These are phyloP conservation scores for Eupeodes latifasciatus DNA, from an alignment of 2,888 invertebrate species.

Conservation along the genomic window DNA sequence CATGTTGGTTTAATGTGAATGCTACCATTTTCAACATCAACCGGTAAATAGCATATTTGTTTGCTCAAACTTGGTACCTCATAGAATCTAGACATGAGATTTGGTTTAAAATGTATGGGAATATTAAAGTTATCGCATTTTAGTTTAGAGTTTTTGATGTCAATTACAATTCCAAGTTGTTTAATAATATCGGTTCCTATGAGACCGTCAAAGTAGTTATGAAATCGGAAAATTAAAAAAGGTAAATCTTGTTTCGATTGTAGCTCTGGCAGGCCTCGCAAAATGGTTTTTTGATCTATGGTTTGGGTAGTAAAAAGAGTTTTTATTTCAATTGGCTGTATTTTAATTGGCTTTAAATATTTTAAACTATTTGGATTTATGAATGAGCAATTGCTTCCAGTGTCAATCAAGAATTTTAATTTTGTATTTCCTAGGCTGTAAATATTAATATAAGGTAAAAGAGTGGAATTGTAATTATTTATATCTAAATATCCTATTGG, in stretches of 20 bases:
- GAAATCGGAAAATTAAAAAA: slow-evolving; percentile 24
- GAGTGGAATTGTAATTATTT: slow-evolving; percentile 51
- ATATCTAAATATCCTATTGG: slow-evolving; percentile 43
- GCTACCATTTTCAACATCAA: slow-evolving; percentile 8
- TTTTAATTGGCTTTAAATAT: background rate
- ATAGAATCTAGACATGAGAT: slow-evolving; percentile 19
- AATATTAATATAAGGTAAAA: slow-evolving; percentile 50
- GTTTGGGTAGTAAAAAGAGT: slow-evolving; percentile 8
- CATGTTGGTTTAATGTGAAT: slow-evolving; percentile 7
- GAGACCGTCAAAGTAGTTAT: slow-evolving; percentile 49
- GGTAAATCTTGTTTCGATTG: background rate
- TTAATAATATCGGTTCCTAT: slow-evolving; percentile 44
- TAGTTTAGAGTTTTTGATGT: slow-evolving; percentile 12
- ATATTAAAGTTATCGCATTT: slow-evolving; percentile 1
- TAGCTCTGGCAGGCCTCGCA: slow-evolving; percentile 14
- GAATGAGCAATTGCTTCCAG: slow-evolving; percentile 49
- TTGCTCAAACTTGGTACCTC: slow-evolving; percentile 7
- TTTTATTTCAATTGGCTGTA: slow-evolving; percentile 45
- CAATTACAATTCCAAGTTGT: slow-evolving; percentile 21
- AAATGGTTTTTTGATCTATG: slow-evolving; percentile 4
- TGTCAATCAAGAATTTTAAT: slow-evolving; percentile 18
- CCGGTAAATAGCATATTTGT: slow-evolving; percentile 3
- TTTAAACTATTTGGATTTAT: slow-evolving; percentile 46
- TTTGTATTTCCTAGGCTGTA: background rate
- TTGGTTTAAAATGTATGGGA: slow-evolving; percentile 32